Evolutionary conservation across 2,888 invertebrate genomes (phyloP).

Genomic region (Eupithecia pulchellata): DNA sequence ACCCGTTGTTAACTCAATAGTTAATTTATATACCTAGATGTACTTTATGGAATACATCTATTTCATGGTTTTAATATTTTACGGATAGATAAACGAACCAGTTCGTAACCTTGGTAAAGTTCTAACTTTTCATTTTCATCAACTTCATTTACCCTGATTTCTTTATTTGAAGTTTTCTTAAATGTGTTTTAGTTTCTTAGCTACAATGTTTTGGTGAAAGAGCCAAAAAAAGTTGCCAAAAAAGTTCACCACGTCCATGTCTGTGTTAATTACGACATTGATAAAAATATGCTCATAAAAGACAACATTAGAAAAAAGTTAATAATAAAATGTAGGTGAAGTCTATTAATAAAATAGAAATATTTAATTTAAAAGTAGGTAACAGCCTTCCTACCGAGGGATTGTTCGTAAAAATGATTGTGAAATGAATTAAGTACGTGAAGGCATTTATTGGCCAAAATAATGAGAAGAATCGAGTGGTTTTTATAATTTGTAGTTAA

Average conservation of each 20-base stretch:
- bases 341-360: slow-evolving; percentile 24
- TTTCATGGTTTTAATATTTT: not conserved
- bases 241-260: slow-evolving; percentile 13
- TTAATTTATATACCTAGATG: not conserved
- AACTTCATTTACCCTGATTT: slow-evolving; percentile 47
- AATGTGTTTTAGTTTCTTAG: slow-evolving; percentile 9
- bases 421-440: slow-evolving; percentile 27
- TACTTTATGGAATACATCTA: not conserved
- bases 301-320: slow-evolving; percentile 72
- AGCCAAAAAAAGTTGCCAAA: slow-evolving; percentile 64
- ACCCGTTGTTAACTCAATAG: not conserved
- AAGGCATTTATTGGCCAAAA: slow-evolving; percentile 79
- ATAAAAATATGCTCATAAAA: slow-evolving; percentile 78
- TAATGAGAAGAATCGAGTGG: slow-evolving; percentile 64
- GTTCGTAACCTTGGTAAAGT: not conserved
- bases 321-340: slow-evolving; percentile 44
- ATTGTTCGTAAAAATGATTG: slow-evolving; percentile 42
- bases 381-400: slow-evolving; percentile 23
- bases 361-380: slow-evolving; percentile 50
- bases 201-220: slow-evolving; percentile 68
- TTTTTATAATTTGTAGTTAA: slow-evolving; percentile 77
- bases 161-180: not conserved
- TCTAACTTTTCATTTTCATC: slow-evolving; percentile 68
- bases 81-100: not conserved
- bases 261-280: slow-evolving; percentile 44